Evolutionary conservation across 2,797 vertebrate species (phyloP), one percentile per base, ranked within the genome.

Genomic region (Rhinogobio ventralis): DNA sequence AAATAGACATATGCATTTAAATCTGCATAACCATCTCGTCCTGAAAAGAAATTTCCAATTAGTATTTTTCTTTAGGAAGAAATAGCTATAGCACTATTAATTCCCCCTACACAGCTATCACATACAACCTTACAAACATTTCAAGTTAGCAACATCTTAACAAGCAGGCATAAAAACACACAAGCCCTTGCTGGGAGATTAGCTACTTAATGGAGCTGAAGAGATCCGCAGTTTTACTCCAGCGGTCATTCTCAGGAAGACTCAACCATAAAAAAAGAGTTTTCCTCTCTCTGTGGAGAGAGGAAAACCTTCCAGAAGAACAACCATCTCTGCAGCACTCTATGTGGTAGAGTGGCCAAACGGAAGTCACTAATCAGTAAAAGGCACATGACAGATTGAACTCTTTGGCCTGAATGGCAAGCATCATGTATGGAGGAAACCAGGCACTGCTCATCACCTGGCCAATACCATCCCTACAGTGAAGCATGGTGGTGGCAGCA

Each of bases 171-270:
- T 67, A 78, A 84, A 83, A 81, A 60, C 49, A 42, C 62, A 68
- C 53, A 10, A 51, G 75, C 45, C 71, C 55, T 82, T 28, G 30
- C 69, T 45, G 79, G 78, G 74, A 91, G 84, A 92, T 90, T 87
- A 89, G 89, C 60, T 82, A 82, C 68, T 83, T 88, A 90, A 90
- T 90, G 85, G 89, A 88, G 86, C 88, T 80, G 85, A 84, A 76
- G 83, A 85, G 78, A 71, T 68, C 49, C 74, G 42, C 49, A 53
- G 33, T 72, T 20, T 71, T 55, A 79, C 72, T 25, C 45, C 13
- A 78, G 49, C n/a, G 36, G 64, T 85, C 53, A 68, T 45, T 45
- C 13, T 19, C 57, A 82, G 67, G 69, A 62, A 67, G 74, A 80
- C 53, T 75, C 77, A 77, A 55, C 67, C 66, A n/a, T 87, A 80